Evolutionary conservation across 1,140 invertebrate genomes (phyloP), one percentile per base, ranked within the genome.

Genomic region (Tetramorium parvispinum): DNA sequence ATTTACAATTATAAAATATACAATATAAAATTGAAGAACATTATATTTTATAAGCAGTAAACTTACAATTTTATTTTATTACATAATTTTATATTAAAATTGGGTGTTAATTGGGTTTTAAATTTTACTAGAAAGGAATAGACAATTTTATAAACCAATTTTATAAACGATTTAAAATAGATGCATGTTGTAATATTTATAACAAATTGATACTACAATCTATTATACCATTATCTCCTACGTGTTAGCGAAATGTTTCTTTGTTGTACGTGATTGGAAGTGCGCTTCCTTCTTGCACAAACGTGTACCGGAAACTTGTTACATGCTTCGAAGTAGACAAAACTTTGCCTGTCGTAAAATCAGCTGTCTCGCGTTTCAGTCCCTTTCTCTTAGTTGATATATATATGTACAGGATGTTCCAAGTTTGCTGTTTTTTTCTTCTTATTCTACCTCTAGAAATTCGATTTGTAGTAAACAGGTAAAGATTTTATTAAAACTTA

Each of bases 251-350:
- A 66, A 68, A 37, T 49, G 40, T 68, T 65, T 27, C 49, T 68
- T 68, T 40, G 27, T n/a, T 37, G 75, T 63, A 68, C 83, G 37
- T 57, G 77, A 55, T 66, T 65, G 16, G 24, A 85, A 59, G 49
- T 43, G 76, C 75, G 24, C 68, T 68, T 81, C 49, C 21, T 85
- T 57, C 18, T 57, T 82, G 24, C 53, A 83, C 66, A 7, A 73
- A 59, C 55, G 40, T 83, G 49, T 81, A 81, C n/a, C 77, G 65
- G 77, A 86, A 82, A 71, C 32, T 82, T 70, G 65, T 86, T 86
- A 82, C 55, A 82, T 49, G 32, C 43, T 81, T 81, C 32, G 13
- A 59, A 82, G 53, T 86, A 71, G 85, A 68, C 77, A 82, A 82
- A 82, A 70, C 53, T 82, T 70, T 71, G 71, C 68, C 32, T 51